Conservation (phyloP, 2,113 vertebrate species). For the Sinosuthora webbiana region DNA sequence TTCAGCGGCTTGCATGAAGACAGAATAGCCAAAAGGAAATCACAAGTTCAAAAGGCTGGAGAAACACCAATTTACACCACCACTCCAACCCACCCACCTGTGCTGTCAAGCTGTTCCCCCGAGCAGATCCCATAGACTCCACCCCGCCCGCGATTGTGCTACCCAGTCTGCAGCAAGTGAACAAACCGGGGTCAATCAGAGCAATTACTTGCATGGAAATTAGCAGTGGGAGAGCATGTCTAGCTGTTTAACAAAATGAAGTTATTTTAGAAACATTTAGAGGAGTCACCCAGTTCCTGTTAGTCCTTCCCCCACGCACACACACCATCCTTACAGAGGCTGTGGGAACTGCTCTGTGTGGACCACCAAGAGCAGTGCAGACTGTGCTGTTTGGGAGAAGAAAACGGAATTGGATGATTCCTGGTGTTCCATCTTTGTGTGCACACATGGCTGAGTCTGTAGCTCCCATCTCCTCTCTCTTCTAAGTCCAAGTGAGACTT, state of each 20-base stretch:
- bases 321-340: not conserved
- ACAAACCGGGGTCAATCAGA: constrained; percentile 15
- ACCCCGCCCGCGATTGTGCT: not conserved
- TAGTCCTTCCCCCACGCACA: not conserved
- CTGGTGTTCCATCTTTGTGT: not conserved
- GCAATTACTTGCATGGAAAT: constrained; percentile 24
- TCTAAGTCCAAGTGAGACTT: not conserved
- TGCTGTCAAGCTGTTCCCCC: not conserved
- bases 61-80: constrained; percentile 4
- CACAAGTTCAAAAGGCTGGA: constrained; percentile 30
- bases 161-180: not conserved
- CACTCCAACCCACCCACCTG: not conserved
- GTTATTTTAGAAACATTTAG: constrained; percentile 6
- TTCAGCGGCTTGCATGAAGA: not conserved
- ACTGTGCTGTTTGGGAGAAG: not conserved
- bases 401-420: not conserved
- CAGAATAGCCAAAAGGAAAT: constrained; percentile 22
- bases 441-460: fast-evolving
- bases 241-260: constrained; percentile 32
- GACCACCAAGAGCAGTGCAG: not conserved
- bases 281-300: not conserved
- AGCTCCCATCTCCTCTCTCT: not conserved
- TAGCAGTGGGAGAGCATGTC: not conserved
- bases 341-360: not conserved
- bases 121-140: not conserved